A percentile compares a stretch with the other conserved stretches of the same genome.
Evolutionary conservation across 2,888 invertebrate genomes (phyloP).

Genomic region (Mythimna lalbum): DNA sequence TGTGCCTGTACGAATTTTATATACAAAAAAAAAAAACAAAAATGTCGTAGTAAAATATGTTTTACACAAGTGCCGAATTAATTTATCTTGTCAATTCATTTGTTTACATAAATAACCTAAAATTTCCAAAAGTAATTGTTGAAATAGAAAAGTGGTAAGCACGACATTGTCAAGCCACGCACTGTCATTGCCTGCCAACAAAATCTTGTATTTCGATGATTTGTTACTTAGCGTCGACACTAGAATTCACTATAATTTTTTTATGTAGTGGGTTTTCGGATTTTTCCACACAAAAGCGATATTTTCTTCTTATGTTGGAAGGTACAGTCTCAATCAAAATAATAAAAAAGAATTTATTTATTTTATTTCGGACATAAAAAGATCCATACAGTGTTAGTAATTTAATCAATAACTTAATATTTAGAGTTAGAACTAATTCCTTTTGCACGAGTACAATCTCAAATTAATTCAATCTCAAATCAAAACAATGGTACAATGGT

Average conservation of each 20-base stretch:
- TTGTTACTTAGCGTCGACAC: not conserved
- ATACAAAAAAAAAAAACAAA: too few relatives aligned
- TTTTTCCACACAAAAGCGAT: not conserved
- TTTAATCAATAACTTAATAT: too few relatives aligned
- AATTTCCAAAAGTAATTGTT: not conserved
- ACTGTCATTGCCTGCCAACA: not conserved
- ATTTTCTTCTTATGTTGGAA: not conserved
- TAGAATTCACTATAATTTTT: not conserved
- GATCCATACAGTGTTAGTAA: too few relatives aligned
- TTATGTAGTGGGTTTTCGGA: not conserved
- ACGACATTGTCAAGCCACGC: not conserved
- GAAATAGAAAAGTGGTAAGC: not conserved
- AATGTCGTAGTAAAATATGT: not conserved
- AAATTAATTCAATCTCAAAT: too few relatives aligned
- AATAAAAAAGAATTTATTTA: too few relatives aligned
- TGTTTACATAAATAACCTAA: not conserved
- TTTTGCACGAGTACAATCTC: too few relatives aligned
- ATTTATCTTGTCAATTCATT: not conserved
- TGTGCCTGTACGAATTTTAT: too few relatives aligned
- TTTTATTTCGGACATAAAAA: too few relatives aligned
- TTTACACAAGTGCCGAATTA: not conserved
- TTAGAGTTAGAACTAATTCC: too few relatives aligned
- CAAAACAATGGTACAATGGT: too few relatives aligned
- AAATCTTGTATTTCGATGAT: slow-evolving; percentile 12
- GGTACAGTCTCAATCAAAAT: not conserved